Evolutionary conservation across 2,113 vertebrate species (phyloP), one percentile per base, ranked within the genome.

Genomic region (Xerus inauris): DNA sequence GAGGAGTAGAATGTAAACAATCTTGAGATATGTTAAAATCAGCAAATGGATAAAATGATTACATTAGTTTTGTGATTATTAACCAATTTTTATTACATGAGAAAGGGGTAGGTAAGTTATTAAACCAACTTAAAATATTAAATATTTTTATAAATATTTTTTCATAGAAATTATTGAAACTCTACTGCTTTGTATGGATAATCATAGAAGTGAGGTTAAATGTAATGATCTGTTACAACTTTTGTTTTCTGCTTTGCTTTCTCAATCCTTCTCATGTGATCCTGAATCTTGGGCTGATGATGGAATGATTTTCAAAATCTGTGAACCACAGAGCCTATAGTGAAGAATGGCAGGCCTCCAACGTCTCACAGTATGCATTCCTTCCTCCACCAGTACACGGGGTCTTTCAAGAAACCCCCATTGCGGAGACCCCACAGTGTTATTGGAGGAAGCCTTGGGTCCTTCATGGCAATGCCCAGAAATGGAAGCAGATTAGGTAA

Each of bases 301-400:
- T 97, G 98, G 98, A 98, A 98, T 98, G 98, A 98, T 87, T 98
- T 96, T 97, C 97, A 98, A 92, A 96, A 96, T 85, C 88, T 97
- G 69, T 88, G 98, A 98, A 98, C 97, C 96, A 59, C 98, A 99
- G 98, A 98, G 97, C 99, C 99, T 26, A 99, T 99, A 95, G 99
- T 99, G 98, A 99, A 99, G 99, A 99, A 99, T 98, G 99, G 99
- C 96, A 99, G 99, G 89, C 99, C 99, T 91, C 99, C 99, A 24
- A 99, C 99, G 0, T 99, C 99, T 96, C 99, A 99, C 99, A 99
- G 99, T 54, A 99, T 99, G 98, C 99, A 99, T 98, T 99, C 99
- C 94, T 99, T 99, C 98, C 99, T 99, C 80, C 99, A 99, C 97
- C 99, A 99, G 79, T 99, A 99, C 98, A 99, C 99, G 0, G 99